These are phyloP conservation scores for Lithophane socia DNA, from an alignment of 2,888 invertebrate genomes.

Conservation along the genomic window DNA sequence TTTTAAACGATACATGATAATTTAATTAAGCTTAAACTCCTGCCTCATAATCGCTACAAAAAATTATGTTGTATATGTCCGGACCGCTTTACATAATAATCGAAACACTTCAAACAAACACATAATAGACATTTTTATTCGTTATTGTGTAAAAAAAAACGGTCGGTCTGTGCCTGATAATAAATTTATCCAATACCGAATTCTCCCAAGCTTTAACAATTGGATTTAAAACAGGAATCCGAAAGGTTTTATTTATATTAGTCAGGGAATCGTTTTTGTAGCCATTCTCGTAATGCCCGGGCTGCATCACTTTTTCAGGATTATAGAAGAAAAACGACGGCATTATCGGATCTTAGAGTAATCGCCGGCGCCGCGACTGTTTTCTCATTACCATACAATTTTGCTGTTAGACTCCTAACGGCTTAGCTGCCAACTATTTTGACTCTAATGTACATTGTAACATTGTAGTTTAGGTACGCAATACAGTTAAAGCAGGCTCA, in stretches of 20 bases:
- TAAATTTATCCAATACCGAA: slow-evolving; percentile 67
- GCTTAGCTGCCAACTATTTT: slow-evolving; percentile 45
- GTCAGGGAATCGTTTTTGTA: slow-evolving; percentile 79
- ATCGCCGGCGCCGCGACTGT: slow-evolving; percentile 80
- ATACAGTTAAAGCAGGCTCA: slow-evolving; percentile 52
- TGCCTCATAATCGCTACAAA: background rate
- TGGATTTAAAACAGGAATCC: slow-evolving; percentile 78
- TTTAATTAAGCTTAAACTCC: background rate
- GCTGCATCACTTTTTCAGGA: slow-evolving; percentile 87
- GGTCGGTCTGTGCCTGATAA: slow-evolving; percentile 47
- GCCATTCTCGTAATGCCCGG: slow-evolving; percentile 76
- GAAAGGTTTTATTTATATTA: slow-evolving; percentile 81
- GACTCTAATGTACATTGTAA: slow-evolving; percentile 39
- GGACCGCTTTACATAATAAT: background rate
- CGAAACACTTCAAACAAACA: slow-evolving; percentile 4
- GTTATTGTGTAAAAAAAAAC: slow-evolving; percentile 36
- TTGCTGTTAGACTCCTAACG: slow-evolving; percentile 64
- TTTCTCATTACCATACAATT: slow-evolving; percentile 85
- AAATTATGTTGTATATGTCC: background rate
- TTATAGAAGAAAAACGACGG: slow-evolving; percentile 87
- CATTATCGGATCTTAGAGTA: slow-evolving; percentile 87
- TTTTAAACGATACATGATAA: background rate
- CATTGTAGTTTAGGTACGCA: slow-evolving; percentile 29
- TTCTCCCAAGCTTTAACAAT: slow-evolving; percentile 69
- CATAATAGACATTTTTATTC: slow-evolving; percentile 21